A percentile compares a stretch with the other conserved stretches of the same genome.
Evolutionary conservation across 2,797 vertebrate species (phyloP).

Genomic region (Lithobates pipiens): DNA sequence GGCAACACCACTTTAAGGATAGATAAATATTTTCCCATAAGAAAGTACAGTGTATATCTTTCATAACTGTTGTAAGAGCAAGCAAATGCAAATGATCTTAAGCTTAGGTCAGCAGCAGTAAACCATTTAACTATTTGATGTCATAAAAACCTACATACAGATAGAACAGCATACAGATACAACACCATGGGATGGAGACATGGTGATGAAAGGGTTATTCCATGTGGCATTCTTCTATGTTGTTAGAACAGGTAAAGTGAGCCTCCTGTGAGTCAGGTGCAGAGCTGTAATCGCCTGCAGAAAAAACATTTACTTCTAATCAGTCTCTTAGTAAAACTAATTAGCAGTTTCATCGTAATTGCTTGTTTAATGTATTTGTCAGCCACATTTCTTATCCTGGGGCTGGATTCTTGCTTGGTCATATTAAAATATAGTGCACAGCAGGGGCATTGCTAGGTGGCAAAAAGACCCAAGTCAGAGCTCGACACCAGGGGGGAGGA

Average conservation of each 20-base stretch:
- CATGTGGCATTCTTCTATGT: constrained; percentile 21
- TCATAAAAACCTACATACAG: not conserved
- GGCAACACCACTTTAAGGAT: too few species aligned
- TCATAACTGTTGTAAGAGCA: not conserved
- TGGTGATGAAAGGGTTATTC: constrained; percentile 34
- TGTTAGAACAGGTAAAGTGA: constrained; percentile 37
- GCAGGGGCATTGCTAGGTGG: too few species aligned
- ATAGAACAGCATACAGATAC: not conserved
- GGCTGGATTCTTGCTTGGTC: not conserved
- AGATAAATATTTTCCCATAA: not conserved
- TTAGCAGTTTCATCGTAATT: constrained; percentile 23
- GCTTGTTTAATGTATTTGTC: constrained; percentile 40
- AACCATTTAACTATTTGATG: not conserved
- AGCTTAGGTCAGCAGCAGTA: not conserved
- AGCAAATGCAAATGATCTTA: too few species aligned
- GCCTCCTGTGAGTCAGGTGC: constrained; percentile 43
- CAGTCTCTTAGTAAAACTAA: constrained; percentile 51
- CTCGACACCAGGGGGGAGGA: too few species aligned
- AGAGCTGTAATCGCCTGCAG: constrained; percentile 17
- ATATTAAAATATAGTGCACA: not conserved
- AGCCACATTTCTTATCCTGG: not conserved
- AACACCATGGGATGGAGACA: not conserved
- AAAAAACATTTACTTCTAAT: constrained; percentile 47
- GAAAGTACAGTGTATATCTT: not conserved
- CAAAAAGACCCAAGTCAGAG: too few species aligned